These are phyloP conservation scores for Lepidonotus clava DNA, from an alignment of 2,888 invertebrate species.

Conservation along the genomic window DNA sequence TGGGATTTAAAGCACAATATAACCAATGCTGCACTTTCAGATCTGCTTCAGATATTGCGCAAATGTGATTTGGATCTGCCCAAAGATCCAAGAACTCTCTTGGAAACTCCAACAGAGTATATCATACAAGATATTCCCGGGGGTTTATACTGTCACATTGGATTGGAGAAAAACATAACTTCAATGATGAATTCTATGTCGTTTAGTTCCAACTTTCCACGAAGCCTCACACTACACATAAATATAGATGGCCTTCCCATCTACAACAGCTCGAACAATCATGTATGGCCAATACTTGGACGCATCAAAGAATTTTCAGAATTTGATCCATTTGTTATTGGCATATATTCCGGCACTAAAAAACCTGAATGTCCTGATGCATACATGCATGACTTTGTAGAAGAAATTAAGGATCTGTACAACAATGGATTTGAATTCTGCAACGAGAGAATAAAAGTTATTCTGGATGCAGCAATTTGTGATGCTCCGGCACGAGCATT, in stretches of 20 bases:
- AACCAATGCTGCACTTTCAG: too few relatives aligned
- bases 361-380: neutral
- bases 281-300: constrained; percentile 6
- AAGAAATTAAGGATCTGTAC: neutral
- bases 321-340: constrained; percentile 13
- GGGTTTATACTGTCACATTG: too few relatives aligned
- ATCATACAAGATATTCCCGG: too few relatives aligned
- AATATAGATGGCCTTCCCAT: constrained; percentile 5
- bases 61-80: too few relatives aligned
- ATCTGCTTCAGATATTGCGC: too few relatives aligned
- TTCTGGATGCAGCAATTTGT: neutral
- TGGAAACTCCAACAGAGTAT: too few relatives aligned
- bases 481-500: constrained; percentile 29
- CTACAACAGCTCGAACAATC: neutral
- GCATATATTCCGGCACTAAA: neutral
- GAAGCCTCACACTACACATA: neutral
- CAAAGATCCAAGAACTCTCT: too few relatives aligned
- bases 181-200: too few relatives aligned
- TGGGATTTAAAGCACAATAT: too few relatives aligned
- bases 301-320: neutral
- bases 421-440: neutral
- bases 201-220: too few relatives aligned
- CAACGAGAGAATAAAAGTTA: neutral
- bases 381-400: constrained; percentile 15
- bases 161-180: too few relatives aligned